These are phyloP conservation scores for Calidris pygmaea DNA, from an alignment of 2,113 vertebrate species.

Conservation along the genomic window DNA sequence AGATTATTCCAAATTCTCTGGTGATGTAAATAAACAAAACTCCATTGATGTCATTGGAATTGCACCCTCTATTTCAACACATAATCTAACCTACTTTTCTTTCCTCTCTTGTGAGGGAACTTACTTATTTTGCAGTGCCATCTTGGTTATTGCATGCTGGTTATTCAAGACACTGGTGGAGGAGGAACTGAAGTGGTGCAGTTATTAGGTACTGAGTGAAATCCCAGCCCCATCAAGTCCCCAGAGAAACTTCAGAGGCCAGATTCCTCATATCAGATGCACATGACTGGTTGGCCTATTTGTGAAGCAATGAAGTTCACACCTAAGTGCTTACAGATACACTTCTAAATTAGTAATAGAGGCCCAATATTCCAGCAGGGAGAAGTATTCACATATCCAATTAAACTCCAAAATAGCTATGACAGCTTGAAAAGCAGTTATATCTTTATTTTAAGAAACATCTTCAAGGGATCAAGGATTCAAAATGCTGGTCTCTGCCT, in stretches of 20 bases:
- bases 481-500: not conserved
- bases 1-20: conserved; percentile 25
- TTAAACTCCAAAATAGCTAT: not conserved
- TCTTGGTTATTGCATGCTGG: not conserved
- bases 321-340: not conserved
- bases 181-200: not conserved
- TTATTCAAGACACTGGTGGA: not conserved
- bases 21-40: conserved; percentile 21
- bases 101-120: not conserved
- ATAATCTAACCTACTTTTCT: conserved; percentile 17
- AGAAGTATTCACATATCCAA: not conserved
- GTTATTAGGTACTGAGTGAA: not conserved
- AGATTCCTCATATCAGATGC: not conserved
- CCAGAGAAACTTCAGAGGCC: not conserved
- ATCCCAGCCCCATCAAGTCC: not conserved
- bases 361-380: not conserved
- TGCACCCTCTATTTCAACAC: not conserved
- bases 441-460: not conserved
- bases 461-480: not conserved
- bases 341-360: not conserved
- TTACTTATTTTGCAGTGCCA: not conserved
- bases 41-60: not conserved
- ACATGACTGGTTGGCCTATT: not conserved
- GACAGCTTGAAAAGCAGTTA: not conserved
- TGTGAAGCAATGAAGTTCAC: not conserved